Evolutionary conservation across 2,888 invertebrate species (phyloP).

Genomic region (Parascotia fuliginaria): DNA sequence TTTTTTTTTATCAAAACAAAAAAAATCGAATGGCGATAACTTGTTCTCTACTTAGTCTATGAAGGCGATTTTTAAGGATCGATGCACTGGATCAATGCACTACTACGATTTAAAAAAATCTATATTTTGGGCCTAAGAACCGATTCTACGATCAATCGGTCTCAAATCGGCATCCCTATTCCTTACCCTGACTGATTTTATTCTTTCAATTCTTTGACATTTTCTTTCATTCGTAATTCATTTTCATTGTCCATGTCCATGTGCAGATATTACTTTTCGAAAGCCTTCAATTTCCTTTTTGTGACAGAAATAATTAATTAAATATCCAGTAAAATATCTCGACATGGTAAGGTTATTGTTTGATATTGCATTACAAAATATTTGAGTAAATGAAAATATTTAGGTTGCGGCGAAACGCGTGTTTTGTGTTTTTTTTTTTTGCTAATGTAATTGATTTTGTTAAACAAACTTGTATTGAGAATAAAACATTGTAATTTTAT

Average conservation of each 20-base stretch:
- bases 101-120: too few species aligned
- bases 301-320: slow-evolving; percentile 26
- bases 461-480: background rate
- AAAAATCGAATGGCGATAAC: too few species aligned
- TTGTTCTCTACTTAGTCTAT: too few species aligned
- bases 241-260: slow-evolving; percentile 31
- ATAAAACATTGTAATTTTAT: too few species aligned
- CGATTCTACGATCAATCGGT: too few species aligned
- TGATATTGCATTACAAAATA: background rate
- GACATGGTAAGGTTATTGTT: slow-evolving; percentile 30
- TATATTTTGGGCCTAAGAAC: too few species aligned
- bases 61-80: too few species aligned
- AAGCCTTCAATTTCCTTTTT: slow-evolving; percentile 21
- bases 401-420: slow-evolving; percentile 34
- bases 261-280: slow-evolving; percentile 30
- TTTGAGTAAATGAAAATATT: slow-evolving; percentile 6
- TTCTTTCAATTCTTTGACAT: slow-evolving; percentile 3
- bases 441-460: slow-evolving; percentile 4
- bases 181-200: too few species aligned
- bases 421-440: slow-evolving; percentile 21
- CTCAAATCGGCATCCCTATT: too few species aligned
- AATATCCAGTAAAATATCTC: slow-evolving; percentile 6
- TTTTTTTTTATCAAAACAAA: too few species aligned
- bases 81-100: too few species aligned
- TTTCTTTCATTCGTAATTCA: slow-evolving; percentile 17